Percentiles rank a stretch among this genome's conserved stretches.
Conservation (phyloP, 2,888 invertebrate species). For the Melanophora roralis region DNA sequence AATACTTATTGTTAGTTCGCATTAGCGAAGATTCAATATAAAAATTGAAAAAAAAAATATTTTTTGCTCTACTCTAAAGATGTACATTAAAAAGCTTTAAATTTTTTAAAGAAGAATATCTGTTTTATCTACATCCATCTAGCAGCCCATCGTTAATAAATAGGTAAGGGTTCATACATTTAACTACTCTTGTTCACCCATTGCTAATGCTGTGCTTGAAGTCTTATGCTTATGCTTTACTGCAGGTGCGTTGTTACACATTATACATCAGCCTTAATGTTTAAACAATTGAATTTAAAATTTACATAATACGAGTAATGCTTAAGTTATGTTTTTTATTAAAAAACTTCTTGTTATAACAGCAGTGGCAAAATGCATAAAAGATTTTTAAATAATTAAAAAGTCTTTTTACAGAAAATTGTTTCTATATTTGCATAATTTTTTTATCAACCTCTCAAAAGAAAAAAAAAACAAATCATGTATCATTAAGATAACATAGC, state of each 20-base stretch:
- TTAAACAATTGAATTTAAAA: constrained; percentile 76
- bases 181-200: not conserved
- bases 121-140: not conserved
- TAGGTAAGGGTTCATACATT: not conserved
- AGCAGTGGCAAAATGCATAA: not conserved
- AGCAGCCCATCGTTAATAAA: not conserved
- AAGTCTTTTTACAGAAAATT: too few species aligned
- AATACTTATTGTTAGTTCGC: too few species aligned
- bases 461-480: too few species aligned
- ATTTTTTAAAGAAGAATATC: not conserved
- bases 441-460: too few species aligned
- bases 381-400: too few species aligned
- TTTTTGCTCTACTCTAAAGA: constrained; percentile 17
- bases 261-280: constrained; percentile 76
- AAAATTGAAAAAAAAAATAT: too few species aligned
- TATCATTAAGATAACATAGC: too few species aligned
- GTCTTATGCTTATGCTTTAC: too few species aligned
- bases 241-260: constrained; percentile 75
- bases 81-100: not conserved
- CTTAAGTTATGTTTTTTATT: not conserved
- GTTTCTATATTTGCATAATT: too few species aligned
- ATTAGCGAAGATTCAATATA: too few species aligned
- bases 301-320: constrained; percentile 73
- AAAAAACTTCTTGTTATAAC: not conserved
- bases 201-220: not conserved